Conservation (phyloP, 1,140 invertebrate species). For the Cotesia glomerata region DNA sequence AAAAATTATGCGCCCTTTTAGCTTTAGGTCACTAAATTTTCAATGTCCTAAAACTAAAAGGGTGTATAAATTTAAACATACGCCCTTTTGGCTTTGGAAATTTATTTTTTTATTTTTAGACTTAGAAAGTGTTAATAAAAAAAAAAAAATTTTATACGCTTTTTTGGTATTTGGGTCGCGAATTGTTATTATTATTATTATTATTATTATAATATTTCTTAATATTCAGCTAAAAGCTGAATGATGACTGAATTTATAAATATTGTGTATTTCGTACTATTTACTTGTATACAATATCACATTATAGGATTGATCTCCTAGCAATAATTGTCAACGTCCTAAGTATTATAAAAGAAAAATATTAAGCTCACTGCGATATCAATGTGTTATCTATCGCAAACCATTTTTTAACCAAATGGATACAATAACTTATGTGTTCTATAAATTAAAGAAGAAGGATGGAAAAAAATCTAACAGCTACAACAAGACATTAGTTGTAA, state of each 20-base stretch:
- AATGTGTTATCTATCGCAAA: background rate
- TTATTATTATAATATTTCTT: slow-evolving; percentile 10
- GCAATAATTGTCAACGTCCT: slow-evolving; percentile 16
- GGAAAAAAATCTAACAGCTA: background rate
- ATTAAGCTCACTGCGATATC: background rate
- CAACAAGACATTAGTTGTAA: slow-evolving; percentile 22
- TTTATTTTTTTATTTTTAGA: too few relatives aligned
- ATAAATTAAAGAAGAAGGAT: background rate
- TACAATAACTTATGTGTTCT: slow-evolving; percentile 30
- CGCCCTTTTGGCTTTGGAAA: too few relatives aligned
- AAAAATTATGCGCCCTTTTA: too few relatives aligned
- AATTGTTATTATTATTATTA: slow-evolving; percentile 12
- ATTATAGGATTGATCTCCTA: background rate
- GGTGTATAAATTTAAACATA: too few relatives aligned
- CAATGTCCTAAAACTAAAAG: too few relatives aligned
- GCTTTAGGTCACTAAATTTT: too few relatives aligned
- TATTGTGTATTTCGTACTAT: slow-evolving; percentile 12
- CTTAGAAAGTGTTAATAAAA: too few relatives aligned
- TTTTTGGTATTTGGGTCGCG: too few relatives aligned
- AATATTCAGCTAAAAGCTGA: background rate
- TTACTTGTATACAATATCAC: slow-evolving; percentile 12
- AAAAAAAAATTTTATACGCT: too few relatives aligned
- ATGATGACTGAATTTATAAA: slow-evolving; percentile 27
- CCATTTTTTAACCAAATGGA: slow-evolving; percentile 7
- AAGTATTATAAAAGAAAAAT: background rate